These are phyloP conservation scores for Ailurus styani DNA, from an alignment of 2,113 vertebrate genomes.

Conservation along the genomic window DNA sequence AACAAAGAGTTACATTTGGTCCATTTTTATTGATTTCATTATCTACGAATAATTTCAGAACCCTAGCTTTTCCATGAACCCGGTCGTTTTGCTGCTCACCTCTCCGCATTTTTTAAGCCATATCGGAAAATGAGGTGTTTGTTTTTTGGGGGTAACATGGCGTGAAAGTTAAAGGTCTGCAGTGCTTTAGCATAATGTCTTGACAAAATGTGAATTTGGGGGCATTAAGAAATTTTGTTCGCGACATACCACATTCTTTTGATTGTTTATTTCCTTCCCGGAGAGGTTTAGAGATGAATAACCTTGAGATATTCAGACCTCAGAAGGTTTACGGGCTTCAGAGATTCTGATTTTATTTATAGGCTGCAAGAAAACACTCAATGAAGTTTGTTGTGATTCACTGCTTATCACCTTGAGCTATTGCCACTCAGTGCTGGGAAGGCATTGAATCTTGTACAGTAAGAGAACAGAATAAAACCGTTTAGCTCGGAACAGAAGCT, in stretches of 20 bases:
- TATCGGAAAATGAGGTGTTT: not conserved
- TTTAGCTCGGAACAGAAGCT: not conserved
- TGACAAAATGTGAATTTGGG: not conserved
- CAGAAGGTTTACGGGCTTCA: constrained; percentile 24
- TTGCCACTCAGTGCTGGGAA: not conserved
- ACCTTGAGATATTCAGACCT: constrained; percentile 41
- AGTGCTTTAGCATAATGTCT: not conserved
- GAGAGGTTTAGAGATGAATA: constrained; percentile 23
- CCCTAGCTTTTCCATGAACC: not conserved
- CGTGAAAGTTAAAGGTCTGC: not conserved
- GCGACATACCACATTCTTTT: not conserved
- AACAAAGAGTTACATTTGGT: not conserved
- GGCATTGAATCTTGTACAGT: not conserved
- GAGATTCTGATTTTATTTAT: constrained; percentile 56
- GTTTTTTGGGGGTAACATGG: not conserved
- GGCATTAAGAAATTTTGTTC: not conserved
- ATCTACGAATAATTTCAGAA: not conserved
- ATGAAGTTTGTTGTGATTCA: constrained; percentile 52
- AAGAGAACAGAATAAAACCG: not conserved
- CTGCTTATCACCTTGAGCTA: constrained; percentile 49
- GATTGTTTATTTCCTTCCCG: not conserved
- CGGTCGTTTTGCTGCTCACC: not conserved
- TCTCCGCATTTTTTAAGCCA: not conserved
- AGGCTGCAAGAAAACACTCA: constrained; percentile 34
- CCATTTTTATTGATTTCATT: not conserved